Evolutionary conservation across 2,113 vertebrate species (phyloP), one percentile per base, ranked within the genome.

Genomic region (Chitala chitala): DNA sequence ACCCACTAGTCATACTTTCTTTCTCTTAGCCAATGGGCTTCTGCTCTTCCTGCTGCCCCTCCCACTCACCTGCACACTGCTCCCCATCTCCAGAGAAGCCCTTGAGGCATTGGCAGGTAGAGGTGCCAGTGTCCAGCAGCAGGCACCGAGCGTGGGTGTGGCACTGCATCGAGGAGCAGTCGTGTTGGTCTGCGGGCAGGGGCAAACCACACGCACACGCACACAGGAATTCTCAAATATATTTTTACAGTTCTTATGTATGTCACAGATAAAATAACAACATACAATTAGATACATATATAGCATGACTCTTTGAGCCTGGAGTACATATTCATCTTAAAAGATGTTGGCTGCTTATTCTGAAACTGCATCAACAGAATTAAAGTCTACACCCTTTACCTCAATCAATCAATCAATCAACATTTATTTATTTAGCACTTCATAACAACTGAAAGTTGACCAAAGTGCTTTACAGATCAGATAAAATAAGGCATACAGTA

Each of bases 1-100:
- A 5, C 17, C 22, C 46, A 12, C 22, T 51, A 8, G 20, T 1
- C 6, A 29, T 9, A 9, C 26, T 7, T 29, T 33, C 66, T 1
- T 36, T 20, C 29, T 12, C 13, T 3, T 31, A 48, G 44, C 63
- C 53, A n/a, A 75, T 12, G 75, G 36, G 64, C 1, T 58, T 58
- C 1, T 0, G 2, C 4, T 0, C 8, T 72, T n/a, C 26, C 31
- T 20, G 38, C 20, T 2, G 38, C 65, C 17, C 38, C 20, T 24
- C 15, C 29, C 64, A 79, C 84, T 93, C 89, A 98, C 95, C 94
- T 58, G 87, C 79, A 80, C 95, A 98, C 0, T 82, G 51, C 58
- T 83, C 85, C 58, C 91, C 93, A 70, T 92, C 88, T 48, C 89
- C 90, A 54, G 86, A 78, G 79, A 94, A 97, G 50, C 95, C 96